phyloP scores from a whole-genome alignment of 2,888 invertebrate genomes.

The Corythucha ciliata region DNA sequence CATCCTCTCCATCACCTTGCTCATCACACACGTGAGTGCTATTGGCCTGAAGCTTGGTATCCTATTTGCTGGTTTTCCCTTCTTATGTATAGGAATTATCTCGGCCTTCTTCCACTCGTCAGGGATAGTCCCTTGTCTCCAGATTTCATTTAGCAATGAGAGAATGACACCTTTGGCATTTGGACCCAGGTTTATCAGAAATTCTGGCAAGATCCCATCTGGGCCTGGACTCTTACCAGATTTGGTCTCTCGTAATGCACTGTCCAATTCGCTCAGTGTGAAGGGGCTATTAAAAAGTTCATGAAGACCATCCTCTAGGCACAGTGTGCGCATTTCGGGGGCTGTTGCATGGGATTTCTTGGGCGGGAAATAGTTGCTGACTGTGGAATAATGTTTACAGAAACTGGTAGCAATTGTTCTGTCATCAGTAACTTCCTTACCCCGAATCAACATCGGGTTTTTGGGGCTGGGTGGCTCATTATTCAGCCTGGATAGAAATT shows the following conservation, averaged over 20 bases:
- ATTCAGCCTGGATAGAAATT: constrained; percentile 7
- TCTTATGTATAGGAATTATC: too few species aligned
- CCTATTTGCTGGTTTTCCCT: constrained; percentile 8
- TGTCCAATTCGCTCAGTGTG: neutral
- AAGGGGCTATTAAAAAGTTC: constrained; percentile 7
- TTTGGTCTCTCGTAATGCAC: neutral
- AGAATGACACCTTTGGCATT: neutral
- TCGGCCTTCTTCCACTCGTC: constrained; percentile 8
- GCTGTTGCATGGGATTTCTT: neutral
- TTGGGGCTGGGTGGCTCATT: neutral
- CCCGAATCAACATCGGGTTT: neutral
- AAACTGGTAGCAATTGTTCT: neutral
- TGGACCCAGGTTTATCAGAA: constrained; percentile 1
- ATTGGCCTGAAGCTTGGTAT: too few species aligned
- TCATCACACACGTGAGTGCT: neutral
- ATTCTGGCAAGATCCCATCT: neutral
- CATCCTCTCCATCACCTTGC: constrained; percentile 17
- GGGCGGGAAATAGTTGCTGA: constrained; percentile 6
- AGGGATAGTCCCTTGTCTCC: neutral
- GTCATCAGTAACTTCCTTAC: constrained; percentile 4
- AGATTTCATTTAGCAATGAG: neutral
- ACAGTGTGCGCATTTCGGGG: neutral
- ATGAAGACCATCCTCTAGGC: neutral
- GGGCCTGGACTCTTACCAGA: neutral
- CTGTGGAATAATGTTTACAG: constrained; percentile 8